phyloP scores from a whole-genome alignment of 2,113 vertebrate genomes.

The Plecotus auritus region DNA sequence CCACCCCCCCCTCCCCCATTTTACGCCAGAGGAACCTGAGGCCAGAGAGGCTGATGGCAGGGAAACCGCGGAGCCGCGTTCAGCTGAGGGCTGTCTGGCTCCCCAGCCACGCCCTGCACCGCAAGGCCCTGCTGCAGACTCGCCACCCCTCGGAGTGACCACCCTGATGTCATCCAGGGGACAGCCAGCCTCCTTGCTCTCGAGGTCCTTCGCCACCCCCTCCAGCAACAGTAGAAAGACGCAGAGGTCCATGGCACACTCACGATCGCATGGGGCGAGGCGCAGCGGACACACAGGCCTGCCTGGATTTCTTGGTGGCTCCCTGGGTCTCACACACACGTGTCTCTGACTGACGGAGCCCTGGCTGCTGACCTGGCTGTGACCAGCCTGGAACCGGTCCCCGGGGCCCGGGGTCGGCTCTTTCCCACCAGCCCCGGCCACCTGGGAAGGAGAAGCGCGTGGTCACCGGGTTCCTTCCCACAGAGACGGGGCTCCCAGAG shows the following conservation, averaged over 20 bases:
- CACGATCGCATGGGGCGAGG: background rate
- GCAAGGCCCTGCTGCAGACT: background rate
- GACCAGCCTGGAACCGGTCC: background rate
- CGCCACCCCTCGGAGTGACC: too few species aligned
- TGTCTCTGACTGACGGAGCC: background rate
- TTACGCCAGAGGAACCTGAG: background rate
- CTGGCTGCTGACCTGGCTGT: background rate
- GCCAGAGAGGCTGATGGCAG: background rate
- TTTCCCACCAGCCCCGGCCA: constrained; percentile 8
- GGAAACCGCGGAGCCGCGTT: background rate
- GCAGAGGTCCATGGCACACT: background rate
- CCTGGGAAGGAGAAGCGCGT: background rate
- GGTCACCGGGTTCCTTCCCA: constrained; percentile 1
- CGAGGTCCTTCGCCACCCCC: background rate
- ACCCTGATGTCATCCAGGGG: fast-evolving
- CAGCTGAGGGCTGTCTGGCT: background rate
- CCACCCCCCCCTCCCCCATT: background rate
- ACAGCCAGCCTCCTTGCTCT: background rate
- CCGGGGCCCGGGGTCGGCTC: background rate
- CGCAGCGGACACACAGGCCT: fast-evolving
- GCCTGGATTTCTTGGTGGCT: background rate
- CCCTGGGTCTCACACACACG: background rate
- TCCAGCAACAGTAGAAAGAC: background rate
- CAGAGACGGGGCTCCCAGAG: constrained; percentile 31
- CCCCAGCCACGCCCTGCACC: background rate